These are phyloP conservation scores for Brachypodius melanocephalos DNA, from an alignment of 2,113 vertebrate species.

Conservation along the genomic window DNA sequence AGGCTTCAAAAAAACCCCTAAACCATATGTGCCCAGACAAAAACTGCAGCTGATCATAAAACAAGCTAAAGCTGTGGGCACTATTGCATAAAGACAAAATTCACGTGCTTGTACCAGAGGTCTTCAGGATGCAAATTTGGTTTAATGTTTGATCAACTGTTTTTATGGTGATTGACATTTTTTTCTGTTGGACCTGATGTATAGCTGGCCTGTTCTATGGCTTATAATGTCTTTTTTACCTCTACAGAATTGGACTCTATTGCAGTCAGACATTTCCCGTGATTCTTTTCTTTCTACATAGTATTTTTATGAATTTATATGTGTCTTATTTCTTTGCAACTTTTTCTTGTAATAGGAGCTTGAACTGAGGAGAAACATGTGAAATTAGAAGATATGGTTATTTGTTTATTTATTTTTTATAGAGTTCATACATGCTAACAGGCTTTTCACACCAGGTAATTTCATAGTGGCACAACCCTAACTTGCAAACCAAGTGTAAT, in stretches of 20 bases:
- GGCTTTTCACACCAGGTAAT: background rate
- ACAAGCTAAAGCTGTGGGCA: background rate
- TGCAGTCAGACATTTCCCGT: background rate
- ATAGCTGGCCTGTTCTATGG: background rate
- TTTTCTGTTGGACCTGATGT: background rate
- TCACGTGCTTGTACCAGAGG: background rate
- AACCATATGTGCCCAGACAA: fast-evolving
- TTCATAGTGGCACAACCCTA: background rate
- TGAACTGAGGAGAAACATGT: background rate
- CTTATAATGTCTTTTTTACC: background rate
- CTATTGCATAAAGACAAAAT: background rate
- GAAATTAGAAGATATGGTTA: background rate
- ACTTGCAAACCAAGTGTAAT: background rate
- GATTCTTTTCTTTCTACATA: background rate
- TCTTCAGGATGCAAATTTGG: background rate
- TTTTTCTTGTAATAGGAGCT: background rate
- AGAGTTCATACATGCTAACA: background rate
- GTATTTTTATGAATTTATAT: background rate
- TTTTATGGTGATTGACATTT: background rate
- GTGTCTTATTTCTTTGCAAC: background rate
- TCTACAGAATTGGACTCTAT: background rate
- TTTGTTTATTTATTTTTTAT: background rate
- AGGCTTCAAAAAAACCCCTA: background rate
- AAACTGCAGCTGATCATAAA: background rate
- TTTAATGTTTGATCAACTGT: background rate